Evolutionary conservation across 2,888 invertebrate genomes (phyloP), one percentile per base, ranked within the genome.

Genomic region (Therioaphis trifolii): DNA sequence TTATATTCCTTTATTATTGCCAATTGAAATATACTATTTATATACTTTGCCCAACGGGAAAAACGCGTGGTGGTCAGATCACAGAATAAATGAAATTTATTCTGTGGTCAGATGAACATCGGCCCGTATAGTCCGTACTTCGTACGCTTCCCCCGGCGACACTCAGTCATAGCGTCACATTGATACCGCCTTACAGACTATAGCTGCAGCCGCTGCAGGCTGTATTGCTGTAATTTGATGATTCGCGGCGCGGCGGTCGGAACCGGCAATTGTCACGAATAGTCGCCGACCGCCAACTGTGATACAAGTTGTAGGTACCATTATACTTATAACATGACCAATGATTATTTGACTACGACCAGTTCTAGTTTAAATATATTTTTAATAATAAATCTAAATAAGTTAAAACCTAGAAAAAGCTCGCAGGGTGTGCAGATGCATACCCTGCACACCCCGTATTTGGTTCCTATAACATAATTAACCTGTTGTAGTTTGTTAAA

Each of bases 391-490:
- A 55, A 55, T 55, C 5, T 55, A 55, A 18, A 18, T 55, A 55
- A 55, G n/a, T 55, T 55, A 55, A 55, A 55, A 55, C 52, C 52
- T 55, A 55, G 52, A 55, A 55, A 55, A 55, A 5, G n/a, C 52
- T 55, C 52, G 52, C 52, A 9, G n/a, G n/a, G 52, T 52, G 12
- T 52, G 52, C n/a, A 9, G 12, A n/a, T 55, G 52, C 52, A 55
- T n/a, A n/a, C n/a, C n/a, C n/a, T n/a, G n/a, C n/a, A n/a, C 52
- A 55, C 52, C 52, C 52, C 52, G 12, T 55, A 66, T 66, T 66
- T 35, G 27, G 29, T 66, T n/a, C n/a, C 35, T 35, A 35, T n/a
- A 66, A 66, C 35, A 18, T 66, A n/a, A 35, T 35, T 15, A 66
- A 35, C 9, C 66, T 66, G 66, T 35, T 35, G 27, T 27, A 61